phyloP scores from a whole-genome alignment of 2,888 invertebrate species.

The Meghimatium bilineatum region DNA sequence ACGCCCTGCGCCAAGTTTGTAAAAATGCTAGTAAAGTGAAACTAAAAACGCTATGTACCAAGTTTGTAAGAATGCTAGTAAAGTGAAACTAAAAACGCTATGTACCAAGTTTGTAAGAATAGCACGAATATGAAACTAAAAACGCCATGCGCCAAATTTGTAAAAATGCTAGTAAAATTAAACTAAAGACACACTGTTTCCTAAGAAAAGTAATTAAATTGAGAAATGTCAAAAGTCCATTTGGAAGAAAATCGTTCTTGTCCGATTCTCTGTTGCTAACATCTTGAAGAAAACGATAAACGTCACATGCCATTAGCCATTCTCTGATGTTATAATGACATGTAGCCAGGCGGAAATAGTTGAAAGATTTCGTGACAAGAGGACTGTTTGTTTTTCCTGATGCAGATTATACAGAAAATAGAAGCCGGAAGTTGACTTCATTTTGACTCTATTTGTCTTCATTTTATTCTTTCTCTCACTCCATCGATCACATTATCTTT shows the following conservation, averaged over 20 bases:
- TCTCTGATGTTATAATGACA: neutral
- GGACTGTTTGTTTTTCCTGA: neutral
- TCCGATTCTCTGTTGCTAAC: neutral
- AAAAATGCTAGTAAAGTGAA: no score
- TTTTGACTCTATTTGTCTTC: neutral
- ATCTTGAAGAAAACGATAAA: neutral
- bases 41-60: no score
- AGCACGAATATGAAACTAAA: no score
- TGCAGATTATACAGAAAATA: neutral
- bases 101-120: no score
- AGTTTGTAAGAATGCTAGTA: no score
- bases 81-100: no score
- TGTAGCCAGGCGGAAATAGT: neutral
- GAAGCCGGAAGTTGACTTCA: neutral
- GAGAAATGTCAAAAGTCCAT: neutral
- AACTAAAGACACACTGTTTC: no score
- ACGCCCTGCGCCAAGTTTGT: no score
- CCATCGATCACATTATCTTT: neutral
- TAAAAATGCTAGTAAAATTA: no score
- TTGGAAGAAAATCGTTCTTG: neutral
- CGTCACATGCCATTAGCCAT: neutral
- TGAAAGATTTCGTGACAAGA: neutral
- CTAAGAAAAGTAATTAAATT: neutral
- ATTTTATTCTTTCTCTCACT: no score
- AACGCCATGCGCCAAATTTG: no score